Conservation (phyloP, 2,113 vertebrate species). For the Tetrao urogallus region DNA sequence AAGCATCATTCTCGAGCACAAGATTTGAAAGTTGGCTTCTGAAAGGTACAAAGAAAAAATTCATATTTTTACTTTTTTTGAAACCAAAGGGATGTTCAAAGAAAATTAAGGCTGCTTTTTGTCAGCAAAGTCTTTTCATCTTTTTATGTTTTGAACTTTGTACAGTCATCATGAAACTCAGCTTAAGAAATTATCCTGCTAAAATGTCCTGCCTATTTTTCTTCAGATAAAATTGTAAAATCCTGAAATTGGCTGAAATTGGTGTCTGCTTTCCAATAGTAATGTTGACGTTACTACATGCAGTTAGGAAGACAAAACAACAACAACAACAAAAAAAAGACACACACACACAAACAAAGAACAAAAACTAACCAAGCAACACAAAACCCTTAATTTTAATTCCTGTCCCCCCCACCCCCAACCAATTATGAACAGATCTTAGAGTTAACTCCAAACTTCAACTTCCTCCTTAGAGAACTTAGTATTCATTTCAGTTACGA, state of each 20-base stretch:
- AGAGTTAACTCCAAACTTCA: neutral
- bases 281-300: neutral
- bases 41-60: neutral
- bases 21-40: neutral
- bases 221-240: neutral
- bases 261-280: neutral
- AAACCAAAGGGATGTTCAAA: neutral
- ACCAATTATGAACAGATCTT: neutral
- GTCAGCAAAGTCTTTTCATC: neutral
- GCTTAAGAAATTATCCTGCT: neutral
- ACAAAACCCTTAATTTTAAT: rapidly evolving
- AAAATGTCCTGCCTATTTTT: neutral
- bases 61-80: neutral
- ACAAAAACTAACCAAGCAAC: no score
- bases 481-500: neutral
- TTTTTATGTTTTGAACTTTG: neutral
- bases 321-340: no score
- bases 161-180: neutral
- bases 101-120: neutral
- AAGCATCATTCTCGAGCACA: neutral
- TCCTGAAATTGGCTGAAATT: neutral
- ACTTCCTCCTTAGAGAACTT: neutral
- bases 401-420: neutral
- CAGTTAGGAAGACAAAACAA: neutral
- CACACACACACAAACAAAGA: no score